A percentile compares a stretch with the other conserved stretches of the same genome.
Evolutionary conservation across 2,113 vertebrate species (phyloP).

Genomic region (Sphyrna mokarran): DNA sequence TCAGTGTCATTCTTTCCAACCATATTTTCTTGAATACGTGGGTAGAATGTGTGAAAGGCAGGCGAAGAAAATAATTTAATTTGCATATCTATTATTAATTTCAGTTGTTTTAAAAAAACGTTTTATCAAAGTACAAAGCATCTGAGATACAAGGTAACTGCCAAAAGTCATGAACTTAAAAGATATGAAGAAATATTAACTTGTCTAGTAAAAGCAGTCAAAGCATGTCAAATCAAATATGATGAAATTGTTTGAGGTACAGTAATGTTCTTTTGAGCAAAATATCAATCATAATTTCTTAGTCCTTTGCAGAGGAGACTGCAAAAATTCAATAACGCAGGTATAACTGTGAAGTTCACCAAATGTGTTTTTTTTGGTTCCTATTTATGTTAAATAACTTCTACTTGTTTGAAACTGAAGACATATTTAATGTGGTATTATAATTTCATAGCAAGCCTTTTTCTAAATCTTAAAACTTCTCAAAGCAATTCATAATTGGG

Average conservation of each 20-base stretch:
- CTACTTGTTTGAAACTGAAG: neutral
- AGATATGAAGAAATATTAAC: neutral
- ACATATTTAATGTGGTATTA: neutral
- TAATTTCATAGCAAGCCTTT: neutral
- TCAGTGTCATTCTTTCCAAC: neutral
- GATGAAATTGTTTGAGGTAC: neutral
- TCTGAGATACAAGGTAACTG: neutral
- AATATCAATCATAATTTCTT: neutral
- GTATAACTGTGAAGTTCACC: neutral
- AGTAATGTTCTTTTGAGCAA: neutral
- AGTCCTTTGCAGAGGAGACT: too few relatives aligned
- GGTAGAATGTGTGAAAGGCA: neutral
- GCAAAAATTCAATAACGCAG: neutral
- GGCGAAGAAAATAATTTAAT: neutral
- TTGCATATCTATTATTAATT: neutral
- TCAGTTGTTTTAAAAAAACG: neutral
- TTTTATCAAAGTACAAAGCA: neutral
- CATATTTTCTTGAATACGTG: neutral
- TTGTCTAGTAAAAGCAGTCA: neutral
- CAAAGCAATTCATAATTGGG: neutral
- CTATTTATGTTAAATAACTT: neutral
- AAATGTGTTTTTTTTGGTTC: neutral
- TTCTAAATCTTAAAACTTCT: neutral
- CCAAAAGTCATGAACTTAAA: neutral
- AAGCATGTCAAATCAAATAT: neutral